Percentiles rank a stretch among this genome's conserved stretches.
phyloP scores from a whole-genome alignment of 1,140 invertebrate species.

The Drosophila navojoa region DNA sequence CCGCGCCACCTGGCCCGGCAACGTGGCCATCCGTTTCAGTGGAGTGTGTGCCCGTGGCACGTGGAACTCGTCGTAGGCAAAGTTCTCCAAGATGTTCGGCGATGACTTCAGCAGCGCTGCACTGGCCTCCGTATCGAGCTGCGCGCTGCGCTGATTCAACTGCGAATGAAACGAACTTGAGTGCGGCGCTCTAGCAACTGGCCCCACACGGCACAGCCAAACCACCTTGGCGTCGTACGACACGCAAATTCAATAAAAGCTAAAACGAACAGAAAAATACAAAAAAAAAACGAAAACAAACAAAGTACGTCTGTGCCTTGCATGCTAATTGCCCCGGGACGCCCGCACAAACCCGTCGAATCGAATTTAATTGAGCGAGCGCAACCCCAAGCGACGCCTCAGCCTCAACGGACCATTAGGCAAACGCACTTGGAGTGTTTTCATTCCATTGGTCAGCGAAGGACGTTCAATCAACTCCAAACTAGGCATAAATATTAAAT shows the following conservation, averaged over 20 bases:
- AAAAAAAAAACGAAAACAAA: background rate
- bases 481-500: too few species aligned
- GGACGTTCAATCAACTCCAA: slow-evolving; percentile 24
- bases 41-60: slow-evolving; percentile 22
- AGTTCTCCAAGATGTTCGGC: slow-evolving; percentile 79
- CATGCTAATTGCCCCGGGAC: slow-evolving; percentile 65
- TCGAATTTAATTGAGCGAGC: slow-evolving; percentile 17
- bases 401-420: background rate
- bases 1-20: slow-evolving; percentile 4
- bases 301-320: slow-evolving; percentile 43
- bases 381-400: background rate
- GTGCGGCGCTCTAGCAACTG: slow-evolving; percentile 13
- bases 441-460: slow-evolving; percentile 14
- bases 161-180: slow-evolving; percentile 44
- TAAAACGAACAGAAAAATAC: slow-evolving; percentile 40
- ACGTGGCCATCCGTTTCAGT: slow-evolving; percentile 66
- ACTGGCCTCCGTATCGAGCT: slow-evolving; percentile 64
- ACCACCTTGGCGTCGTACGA: slow-evolving; percentile 15
- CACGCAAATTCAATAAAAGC: slow-evolving; percentile 72
- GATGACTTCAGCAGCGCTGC: slow-evolving; percentile 72
- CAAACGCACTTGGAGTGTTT: background rate
- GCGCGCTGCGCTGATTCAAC: slow-evolving; percentile 55
- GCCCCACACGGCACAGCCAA: slow-evolving; percentile 42
- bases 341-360: slow-evolving; percentile 43
- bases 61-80: slow-evolving; percentile 71